Evolutionary conservation across 2,113 vertebrate genomes (phyloP).

Genomic region (Thomomys bottae): DNA sequence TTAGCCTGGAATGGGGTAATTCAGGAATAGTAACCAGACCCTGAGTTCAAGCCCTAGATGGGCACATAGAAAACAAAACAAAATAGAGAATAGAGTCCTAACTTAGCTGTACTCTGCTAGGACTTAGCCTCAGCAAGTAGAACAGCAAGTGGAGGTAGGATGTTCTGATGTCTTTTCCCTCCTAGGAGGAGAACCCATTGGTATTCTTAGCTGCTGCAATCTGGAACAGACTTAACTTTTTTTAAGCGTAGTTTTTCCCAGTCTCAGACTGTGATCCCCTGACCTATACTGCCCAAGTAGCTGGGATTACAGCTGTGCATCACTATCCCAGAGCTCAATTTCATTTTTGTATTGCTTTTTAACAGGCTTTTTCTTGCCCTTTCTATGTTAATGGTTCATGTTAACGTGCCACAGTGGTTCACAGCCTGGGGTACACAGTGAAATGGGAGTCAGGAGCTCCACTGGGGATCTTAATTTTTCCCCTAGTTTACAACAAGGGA

Average conservation of each 20-base stretch:
- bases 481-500: constrained; percentile 1
- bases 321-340: too few relatives aligned
- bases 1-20: too few relatives aligned
- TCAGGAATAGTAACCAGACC: too few relatives aligned
- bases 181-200: not conserved
- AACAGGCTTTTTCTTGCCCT: not conserved
- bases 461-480: not conserved
- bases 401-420: constrained; percentile 2
- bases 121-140: not conserved
- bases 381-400: not conserved
- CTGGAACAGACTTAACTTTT: not conserved
- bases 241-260: too few relatives aligned
- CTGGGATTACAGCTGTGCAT: too few relatives aligned
- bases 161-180: not conserved
- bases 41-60: too few relatives aligned
- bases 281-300: too few relatives aligned
- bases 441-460: not conserved
- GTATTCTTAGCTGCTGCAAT: not conserved
- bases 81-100: not conserved
- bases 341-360: not conserved
- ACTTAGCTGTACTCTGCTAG: not conserved
- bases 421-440: not conserved
- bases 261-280: too few relatives aligned
- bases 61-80: too few relatives aligned
- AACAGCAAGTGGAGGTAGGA: not conserved